These are phyloP conservation scores for Osmoderma eremita DNA, from an alignment of 2,888 invertebrate genomes.

Conservation along the genomic window DNA sequence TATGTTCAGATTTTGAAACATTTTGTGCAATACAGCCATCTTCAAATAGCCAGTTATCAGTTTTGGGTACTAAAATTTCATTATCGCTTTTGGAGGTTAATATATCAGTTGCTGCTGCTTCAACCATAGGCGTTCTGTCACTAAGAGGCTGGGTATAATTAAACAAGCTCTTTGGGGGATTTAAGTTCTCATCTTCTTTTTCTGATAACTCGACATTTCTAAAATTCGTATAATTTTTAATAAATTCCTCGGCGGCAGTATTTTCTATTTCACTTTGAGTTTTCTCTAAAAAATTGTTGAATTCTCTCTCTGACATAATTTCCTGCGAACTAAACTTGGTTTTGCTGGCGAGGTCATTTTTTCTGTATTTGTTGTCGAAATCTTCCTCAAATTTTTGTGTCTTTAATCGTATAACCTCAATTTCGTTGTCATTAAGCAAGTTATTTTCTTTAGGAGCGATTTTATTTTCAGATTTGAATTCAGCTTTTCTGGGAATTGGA, in stretches of 20 bases:
- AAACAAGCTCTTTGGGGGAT: not conserved
- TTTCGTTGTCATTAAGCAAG: slow-evolving; percentile 27
- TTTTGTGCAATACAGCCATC: slow-evolving; percentile 40
- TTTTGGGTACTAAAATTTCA: slow-evolving; percentile 25
- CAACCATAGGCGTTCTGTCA: slow-evolving; percentile 3
- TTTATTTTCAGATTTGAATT: slow-evolving; percentile 34
- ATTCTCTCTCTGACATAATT: slow-evolving; percentile 36
- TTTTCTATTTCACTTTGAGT: slow-evolving; percentile 20
- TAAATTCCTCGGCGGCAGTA: slow-evolving; percentile 8
- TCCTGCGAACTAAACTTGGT: slow-evolving; percentile 25
- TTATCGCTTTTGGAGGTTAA: slow-evolving; percentile 36
- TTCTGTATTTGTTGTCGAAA: slow-evolving; percentile 14
- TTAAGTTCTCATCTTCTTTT: not conserved
- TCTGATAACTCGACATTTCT: not conserved
- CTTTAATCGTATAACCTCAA: slow-evolving; percentile 35
- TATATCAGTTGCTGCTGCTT: slow-evolving; percentile 3
- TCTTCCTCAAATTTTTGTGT: slow-evolving; percentile 38
- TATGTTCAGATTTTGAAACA: slow-evolving; percentile 42
- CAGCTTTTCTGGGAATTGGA: slow-evolving; percentile 57
- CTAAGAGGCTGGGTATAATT: slow-evolving; percentile 3
- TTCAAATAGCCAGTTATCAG: slow-evolving; percentile 49
- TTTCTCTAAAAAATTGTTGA: slow-evolving; percentile 28
- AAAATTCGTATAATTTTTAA: not conserved
- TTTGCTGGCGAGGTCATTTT: slow-evolving; percentile 1
- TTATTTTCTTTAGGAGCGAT: slow-evolving; percentile 2